Evolutionary conservation across 2,113 vertebrate species (phyloP), one percentile per base, ranked within the genome.

Genomic region (Desmodus rotundus): DNA sequence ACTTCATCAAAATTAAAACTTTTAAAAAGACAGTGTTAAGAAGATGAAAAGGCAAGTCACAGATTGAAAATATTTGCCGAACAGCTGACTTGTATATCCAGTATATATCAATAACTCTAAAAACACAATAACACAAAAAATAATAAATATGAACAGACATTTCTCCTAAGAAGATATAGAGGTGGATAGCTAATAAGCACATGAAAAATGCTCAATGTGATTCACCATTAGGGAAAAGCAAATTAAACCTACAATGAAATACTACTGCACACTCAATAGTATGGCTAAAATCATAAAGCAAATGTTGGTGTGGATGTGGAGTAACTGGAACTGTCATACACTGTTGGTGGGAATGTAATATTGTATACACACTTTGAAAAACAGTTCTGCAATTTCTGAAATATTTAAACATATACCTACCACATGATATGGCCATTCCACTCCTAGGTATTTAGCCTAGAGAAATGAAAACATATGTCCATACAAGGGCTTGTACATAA

Each of bases 231-330:
- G 38, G 10, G 16, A 52, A 61, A 80, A 28, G 31, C 33, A 56
- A 72, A 72, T 43, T 9, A 10, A 67, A 33, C n/a, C 43, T 14
- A 3, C 17, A 9, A 5, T 7, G 17, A 17, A 13, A 31, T 24
- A 38, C 2, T 1, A 7, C 3, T 24, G 22, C 17, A 11, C 13
- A 2, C 6, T 12, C 31, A 17, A 31, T 3, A 9, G 36, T 4
- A 0, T 4, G 14, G 45, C 38, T n/a, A 67, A 58, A 38, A 7
- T 2, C 3, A 20, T 45, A 45, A 63, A 7, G 9, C 28, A 16
- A 11, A 28, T 20, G 73, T 72, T 47, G 68, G 1, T 43, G 22
- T 13, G 7, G 20, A 7, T n/a, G 47, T 38, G 20, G 20, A 13
- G 4, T 17, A 33, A 13, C 33, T 2, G 7, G 83, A 15, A 52